Evolutionary conservation across 2,888 invertebrate genomes (phyloP), one percentile per base, ranked within the genome.

Genomic region (Piscicola geometra): DNA sequence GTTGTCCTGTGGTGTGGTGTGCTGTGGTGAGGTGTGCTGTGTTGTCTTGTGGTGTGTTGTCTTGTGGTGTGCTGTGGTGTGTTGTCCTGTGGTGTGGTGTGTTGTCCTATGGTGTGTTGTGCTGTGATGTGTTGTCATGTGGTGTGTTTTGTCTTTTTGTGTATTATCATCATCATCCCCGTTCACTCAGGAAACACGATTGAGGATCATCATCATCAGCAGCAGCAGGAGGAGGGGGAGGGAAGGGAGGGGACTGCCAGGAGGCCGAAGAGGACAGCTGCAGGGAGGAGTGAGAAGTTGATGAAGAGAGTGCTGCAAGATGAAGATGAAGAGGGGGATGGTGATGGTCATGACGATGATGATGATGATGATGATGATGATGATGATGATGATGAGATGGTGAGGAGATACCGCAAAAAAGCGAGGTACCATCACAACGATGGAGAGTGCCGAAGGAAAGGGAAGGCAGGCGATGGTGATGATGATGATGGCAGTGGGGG

Each of bases 51-150:
- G n/a, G n/a, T n/a, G n/a, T n/a, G n/a, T n/a, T n/a, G n/a, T n/a
- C n/a, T n/a, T n/a, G n/a, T n/a, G n/a, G n/a, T n/a, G n/a, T n/a
- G n/a, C n/a, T n/a, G n/a, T n/a, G n/a, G n/a, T n/a, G n/a, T n/a
- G n/a, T n/a, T n/a, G n/a, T n/a, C n/a, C n/a, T n/a, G n/a, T n/a
- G n/a, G n/a, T n/a, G n/a, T n/a, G n/a, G n/a, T n/a, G n/a, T n/a
- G n/a, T n/a, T n/a, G n/a, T 73, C 56, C 60, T 73, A 0, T 56
- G 73, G n/a, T 73, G 73, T 18, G 73, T 28, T 18, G 73, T 56
- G 21, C 60, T 64, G 30, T 33, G 32, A 32, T 73, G 52, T 36
- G 28, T 33, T 28, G 33, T 25, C 73, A 73, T 60, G 60, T 50
- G 41, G 32, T n/a, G n/a, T n/a, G n/a, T n/a, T n/a, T n/a, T n/a